Evolutionary conservation across 2,797 vertebrate species (phyloP), one percentile per base, ranked within the genome.

Genomic region (Oreortyx pictus): DNA sequence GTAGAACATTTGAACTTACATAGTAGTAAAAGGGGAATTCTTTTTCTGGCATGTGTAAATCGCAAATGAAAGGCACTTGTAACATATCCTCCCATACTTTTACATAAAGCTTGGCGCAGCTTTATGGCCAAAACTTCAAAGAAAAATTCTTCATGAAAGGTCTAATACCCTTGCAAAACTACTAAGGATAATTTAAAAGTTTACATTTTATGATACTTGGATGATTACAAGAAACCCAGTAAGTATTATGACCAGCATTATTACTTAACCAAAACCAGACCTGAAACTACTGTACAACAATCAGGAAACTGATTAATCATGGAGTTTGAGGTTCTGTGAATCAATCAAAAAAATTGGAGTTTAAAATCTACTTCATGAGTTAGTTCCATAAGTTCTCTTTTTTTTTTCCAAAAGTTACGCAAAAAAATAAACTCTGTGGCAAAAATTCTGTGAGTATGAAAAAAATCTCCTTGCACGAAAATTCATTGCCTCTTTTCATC

Each of bases 91-190:
- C 72, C 61, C 35, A 62, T 83, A 82, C 57, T 96, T 97, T 94
- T 94, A 91, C 82, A n/a, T n/a, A 61, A 94, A 94, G 94, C 56
- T 90, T 94, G 89, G 4, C 64, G 96, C 83, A 95, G 94, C 88
- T 96, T 97, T 80, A 94, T 46, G 25, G 41, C 33, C 27, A 76
- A 82, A 82, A 90, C 72, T 92, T 96, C 94, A 96, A 94, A 97
- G 89, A 94, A 96, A 97, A 97, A 78, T 73, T 59, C 74, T 96
- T 94, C 65, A 81, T 92, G 86, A 94, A 96, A 95, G 57, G 44
- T 86, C 95, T 97, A 97, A 97, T 95, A 86, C 88, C 80, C 93
- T 90, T 92, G 54, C 81, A 95, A 96, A 97, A 95, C 92, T 95
- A 92, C 88, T 71, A 59, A 91, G 65, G 74, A 96, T 89, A 96